phyloP scores from a whole-genome alignment of 1,140 invertebrate genomes.

The Megalonaias nervosa region DNA sequence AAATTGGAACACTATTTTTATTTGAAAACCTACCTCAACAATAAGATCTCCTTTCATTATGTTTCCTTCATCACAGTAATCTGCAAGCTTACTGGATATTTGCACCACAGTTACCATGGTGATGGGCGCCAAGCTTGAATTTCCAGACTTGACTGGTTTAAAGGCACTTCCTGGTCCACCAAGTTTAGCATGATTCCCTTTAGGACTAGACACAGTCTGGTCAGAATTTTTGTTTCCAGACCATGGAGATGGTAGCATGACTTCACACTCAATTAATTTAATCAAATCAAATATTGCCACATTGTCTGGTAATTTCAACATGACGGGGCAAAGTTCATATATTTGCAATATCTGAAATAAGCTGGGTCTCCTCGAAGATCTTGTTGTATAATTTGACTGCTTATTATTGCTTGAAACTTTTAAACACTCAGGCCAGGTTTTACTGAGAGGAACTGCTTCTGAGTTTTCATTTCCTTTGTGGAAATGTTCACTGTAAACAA shows the following conservation, averaged over 20 bases:
- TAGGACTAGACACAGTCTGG: conserved; percentile 13
- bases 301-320: conserved; percentile 23
- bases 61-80: conserved; percentile 8
- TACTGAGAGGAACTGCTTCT: too few relatives aligned
- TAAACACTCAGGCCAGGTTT: neutral
- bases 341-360: conserved; percentile 35
- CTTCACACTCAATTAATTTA: conserved; percentile 30
- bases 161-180: conserved; percentile 34
- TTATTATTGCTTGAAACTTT: conserved; percentile 19
- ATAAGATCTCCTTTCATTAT: conserved; percentile 32
- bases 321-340: conserved; percentile 27
- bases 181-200: conserved; percentile 31
- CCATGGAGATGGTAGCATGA: conserved; percentile 24
- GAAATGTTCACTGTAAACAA: too few relatives aligned
- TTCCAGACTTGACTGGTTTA: conserved; percentile 15
- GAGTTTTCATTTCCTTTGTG: too few relatives aligned
- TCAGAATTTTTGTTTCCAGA: conserved; percentile 7
- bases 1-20: neutral
- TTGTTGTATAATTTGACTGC: conserved; percentile 20
- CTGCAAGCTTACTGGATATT: conserved; percentile 15
- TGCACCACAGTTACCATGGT: conserved; percentile 35
- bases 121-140: conserved; percentile 21
- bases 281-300: conserved; percentile 27
- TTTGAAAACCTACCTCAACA: conserved; percentile 23
- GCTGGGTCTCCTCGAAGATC: conserved; percentile 26